A percentile compares a stretch with the other conserved stretches of the same genome.
Evolutionary conservation across 2,888 invertebrate species (phyloP).

Genomic region (Strigamia transsilvanica): DNA sequence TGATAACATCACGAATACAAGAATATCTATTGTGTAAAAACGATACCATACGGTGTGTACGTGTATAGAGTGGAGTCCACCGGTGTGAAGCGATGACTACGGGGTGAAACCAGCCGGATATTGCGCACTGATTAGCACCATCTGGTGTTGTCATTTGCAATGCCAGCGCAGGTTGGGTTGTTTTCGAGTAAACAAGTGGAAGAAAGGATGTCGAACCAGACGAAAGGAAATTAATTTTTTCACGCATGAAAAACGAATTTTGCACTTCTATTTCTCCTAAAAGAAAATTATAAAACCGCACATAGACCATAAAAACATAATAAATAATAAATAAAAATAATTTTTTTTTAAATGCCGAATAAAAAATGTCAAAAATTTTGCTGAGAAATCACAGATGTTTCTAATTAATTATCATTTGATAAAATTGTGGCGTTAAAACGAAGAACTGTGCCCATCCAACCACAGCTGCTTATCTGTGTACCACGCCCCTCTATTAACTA

Average conservation of each 20-base stretch:
- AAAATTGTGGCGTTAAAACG: background rate
- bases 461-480: background rate
- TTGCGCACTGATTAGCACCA: conserved; percentile 32
- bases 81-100: conserved; percentile 7
- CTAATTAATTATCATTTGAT: background rate
- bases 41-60: conserved; percentile 41
- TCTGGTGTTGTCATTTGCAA: conserved; percentile 29
- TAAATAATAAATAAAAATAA: too few relatives aligned
- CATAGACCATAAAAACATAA: too few relatives aligned
- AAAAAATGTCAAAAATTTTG: too few relatives aligned
- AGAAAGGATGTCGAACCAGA: background rate
- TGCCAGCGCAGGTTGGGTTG: background rate
- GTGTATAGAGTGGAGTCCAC: background rate
- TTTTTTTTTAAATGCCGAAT: too few relatives aligned
- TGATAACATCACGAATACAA: background rate
- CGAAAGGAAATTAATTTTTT: background rate
- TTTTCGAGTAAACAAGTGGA: background rate
- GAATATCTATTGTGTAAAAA: background rate
- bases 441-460: background rate
- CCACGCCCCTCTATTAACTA: conserved; percentile 11
- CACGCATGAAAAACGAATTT: too few relatives aligned
- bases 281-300: too few relatives aligned
- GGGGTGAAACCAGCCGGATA: conserved; percentile 28
- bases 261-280: too few relatives aligned
- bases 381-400: too few relatives aligned